Percentiles rank a stretch among this genome's conserved stretches.
phyloP scores from a whole-genome alignment of 2,113 vertebrate species.

The Conger conger region DNA sequence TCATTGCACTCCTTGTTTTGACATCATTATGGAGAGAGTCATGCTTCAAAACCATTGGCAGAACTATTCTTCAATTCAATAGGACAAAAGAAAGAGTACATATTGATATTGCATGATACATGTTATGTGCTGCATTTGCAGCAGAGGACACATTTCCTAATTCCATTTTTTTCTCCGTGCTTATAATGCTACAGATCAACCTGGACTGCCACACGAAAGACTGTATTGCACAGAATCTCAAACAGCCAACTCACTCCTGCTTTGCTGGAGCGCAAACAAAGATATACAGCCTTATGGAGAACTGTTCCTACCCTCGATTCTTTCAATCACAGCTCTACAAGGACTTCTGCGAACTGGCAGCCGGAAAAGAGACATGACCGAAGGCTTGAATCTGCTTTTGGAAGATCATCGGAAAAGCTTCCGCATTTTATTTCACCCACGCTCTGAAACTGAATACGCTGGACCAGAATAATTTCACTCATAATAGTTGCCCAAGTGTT shows the following conservation, averaged over 20 bases:
- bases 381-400: background rate
- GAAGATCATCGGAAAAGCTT: background rate
- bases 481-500: too few species aligned
- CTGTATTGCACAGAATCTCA: slow-evolving; percentile 60
- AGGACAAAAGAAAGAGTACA: too few species aligned
- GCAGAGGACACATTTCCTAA: too few species aligned
- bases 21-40: too few species aligned
- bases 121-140: too few species aligned
- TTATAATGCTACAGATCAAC: slow-evolving; percentile 64
- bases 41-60: too few species aligned
- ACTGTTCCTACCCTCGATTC: slow-evolving; percentile 70
- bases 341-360: slow-evolving; percentile 51
- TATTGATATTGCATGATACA: too few species aligned
- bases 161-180: background rate
- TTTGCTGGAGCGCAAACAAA: slow-evolving; percentile 73
- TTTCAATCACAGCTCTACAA: slow-evolving; percentile 72
- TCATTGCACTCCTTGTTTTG: too few species aligned
- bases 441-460: too few species aligned
- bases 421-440: background rate
- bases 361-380: background rate
- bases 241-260: slow-evolving; percentile 60
- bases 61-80: too few species aligned
- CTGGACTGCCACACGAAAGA: slow-evolving; percentile 71
- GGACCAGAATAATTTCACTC: too few species aligned
- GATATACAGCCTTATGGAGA: slow-evolving; percentile 74